Percentiles rank a stretch among this genome's conserved stretches.
These are phyloP conservation scores for Eulemur coronatus DNA, from an alignment of 2,797 vertebrate species.

Conservation along the genomic window DNA sequence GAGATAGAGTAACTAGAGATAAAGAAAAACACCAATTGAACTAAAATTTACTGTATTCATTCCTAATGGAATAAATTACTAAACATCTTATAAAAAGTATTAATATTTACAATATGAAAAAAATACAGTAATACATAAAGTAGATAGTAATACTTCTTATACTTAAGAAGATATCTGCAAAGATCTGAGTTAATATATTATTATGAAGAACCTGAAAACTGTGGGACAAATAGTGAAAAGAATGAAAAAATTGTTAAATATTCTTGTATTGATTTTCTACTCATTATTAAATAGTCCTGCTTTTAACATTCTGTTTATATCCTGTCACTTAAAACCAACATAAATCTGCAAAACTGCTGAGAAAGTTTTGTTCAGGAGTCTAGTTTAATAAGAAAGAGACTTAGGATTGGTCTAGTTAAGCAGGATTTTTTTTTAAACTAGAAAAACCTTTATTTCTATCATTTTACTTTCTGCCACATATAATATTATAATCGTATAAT, in stretches of 20 bases:
- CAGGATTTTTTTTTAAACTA: slow-evolving; percentile 41
- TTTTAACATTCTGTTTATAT: slow-evolving; percentile 20
- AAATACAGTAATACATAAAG: not conserved
- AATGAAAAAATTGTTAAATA: not conserved
- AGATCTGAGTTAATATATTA: slow-evolving; percentile 9
- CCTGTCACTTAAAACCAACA: slow-evolving; percentile 46
- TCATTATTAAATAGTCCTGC: slow-evolving; percentile 56
- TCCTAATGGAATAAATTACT: not conserved
- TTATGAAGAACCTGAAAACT: slow-evolving; percentile 58
- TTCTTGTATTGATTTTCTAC: slow-evolving; percentile 56
- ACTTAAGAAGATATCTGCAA: slow-evolving; percentile 45
- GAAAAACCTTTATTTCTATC: slow-evolving; percentile 18
- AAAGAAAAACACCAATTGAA: not conserved
- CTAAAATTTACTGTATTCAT: slow-evolving; percentile 4
- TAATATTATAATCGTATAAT: slow-evolving; percentile 39
- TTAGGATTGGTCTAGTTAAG: slow-evolving; percentile 49
- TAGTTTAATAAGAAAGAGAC: slow-evolving; percentile 42
- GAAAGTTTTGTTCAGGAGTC: not conserved
- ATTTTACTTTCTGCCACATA: slow-evolving; percentile 61
- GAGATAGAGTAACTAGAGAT: slow-evolving; percentile 12
- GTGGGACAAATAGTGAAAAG: not conserved
- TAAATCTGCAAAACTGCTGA: slow-evolving; percentile 37
- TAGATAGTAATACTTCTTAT: slow-evolving; percentile 9
- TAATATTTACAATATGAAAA: slow-evolving; percentile 52
- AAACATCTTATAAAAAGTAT: slow-evolving; percentile 34